Evolutionary conservation across 2,113 vertebrate genomes (phyloP), one percentile per base, ranked within the genome.

Genomic region (Cottus gobio): DNA sequence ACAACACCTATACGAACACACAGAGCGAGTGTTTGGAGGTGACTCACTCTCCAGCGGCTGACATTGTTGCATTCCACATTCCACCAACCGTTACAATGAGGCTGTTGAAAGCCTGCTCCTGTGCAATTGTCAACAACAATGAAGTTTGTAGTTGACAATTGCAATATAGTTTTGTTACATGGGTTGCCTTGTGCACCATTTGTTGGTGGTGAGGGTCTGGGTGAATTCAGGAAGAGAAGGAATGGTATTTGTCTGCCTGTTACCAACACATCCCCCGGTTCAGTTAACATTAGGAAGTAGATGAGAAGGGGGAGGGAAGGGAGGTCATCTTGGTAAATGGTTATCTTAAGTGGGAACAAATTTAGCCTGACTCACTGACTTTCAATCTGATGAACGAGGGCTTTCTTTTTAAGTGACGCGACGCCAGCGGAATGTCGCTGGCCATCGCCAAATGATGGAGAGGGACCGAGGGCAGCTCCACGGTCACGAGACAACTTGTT

Each of bases 61-160:
- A 92, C 87, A 91, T 89, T 93, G 91, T 91, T 90, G 84, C 92
- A 83, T 89, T 90, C 88, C 90, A 89, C 92, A 92, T 93, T 93
- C 93, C 90, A 75, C 60, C 75, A 28, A 84, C 75, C 22, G 86
- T 70, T 91, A 89, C 91, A 92, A 81, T 79, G 83, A 87, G 84
- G 73, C 85, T 65, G 88, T 69, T 91, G 89, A 91, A 87, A 87
- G 89, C 74, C 82, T 3, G 75, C 92, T 91, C 85, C 86, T 88
- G 82, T 89, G 79, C 61, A 20, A 76, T 89, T 79, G 80, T 78
- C 36, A 18, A 28, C 88, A 58, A 75, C 85, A 82, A 57, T 88
- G 80, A 82, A 86, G 83, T 85, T 85, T 68, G 69, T 64, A 74
- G 77, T n/a, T n/a, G n/a, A n/a, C n/a, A n/a, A n/a, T n/a, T n/a